These are phyloP conservation scores for Sciaenops ocellatus DNA, from an alignment of 2,797 vertebrate genomes.

Conservation along the genomic window DNA sequence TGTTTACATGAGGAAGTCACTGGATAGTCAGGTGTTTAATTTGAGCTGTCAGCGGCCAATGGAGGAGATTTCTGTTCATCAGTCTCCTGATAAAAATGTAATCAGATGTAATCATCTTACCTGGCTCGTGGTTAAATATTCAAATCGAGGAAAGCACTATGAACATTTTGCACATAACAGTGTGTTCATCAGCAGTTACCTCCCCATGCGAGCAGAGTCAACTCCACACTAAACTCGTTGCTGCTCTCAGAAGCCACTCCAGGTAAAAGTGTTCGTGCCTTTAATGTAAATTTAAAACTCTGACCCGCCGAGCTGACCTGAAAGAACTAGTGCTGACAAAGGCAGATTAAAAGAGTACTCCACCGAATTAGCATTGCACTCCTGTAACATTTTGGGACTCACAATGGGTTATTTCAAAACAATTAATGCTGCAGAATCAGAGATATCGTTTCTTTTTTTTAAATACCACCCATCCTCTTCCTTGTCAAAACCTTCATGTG, in stretches of 20 bases:
- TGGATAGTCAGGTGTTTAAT: constrained; percentile 32
- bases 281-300: neutral
- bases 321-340: neutral
- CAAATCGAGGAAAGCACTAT: constrained; percentile 4
- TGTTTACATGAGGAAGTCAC: constrained; percentile 1
- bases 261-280: neutral
- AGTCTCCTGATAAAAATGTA: constrained; percentile 22
- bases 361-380: neutral
- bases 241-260: neutral
- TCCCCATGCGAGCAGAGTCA: neutral
- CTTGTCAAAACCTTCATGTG: neutral
- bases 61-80: constrained; percentile 1
- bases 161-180: neutral
- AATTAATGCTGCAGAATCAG: neutral
- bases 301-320: neutral
- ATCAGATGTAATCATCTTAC: constrained; percentile 5
- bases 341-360: neutral
- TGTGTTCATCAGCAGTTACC: neutral
- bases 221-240: neutral
- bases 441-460: neutral
- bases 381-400: neutral
- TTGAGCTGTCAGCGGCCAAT: neutral
- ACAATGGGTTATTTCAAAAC: neutral
- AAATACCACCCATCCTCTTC: neutral
- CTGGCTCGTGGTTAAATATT: neutral